Percentiles rank a stretch among this genome's conserved stretches.
phyloP scores from a whole-genome alignment of 2,113 vertebrate species.

The Australoheros scitulus region DNA sequence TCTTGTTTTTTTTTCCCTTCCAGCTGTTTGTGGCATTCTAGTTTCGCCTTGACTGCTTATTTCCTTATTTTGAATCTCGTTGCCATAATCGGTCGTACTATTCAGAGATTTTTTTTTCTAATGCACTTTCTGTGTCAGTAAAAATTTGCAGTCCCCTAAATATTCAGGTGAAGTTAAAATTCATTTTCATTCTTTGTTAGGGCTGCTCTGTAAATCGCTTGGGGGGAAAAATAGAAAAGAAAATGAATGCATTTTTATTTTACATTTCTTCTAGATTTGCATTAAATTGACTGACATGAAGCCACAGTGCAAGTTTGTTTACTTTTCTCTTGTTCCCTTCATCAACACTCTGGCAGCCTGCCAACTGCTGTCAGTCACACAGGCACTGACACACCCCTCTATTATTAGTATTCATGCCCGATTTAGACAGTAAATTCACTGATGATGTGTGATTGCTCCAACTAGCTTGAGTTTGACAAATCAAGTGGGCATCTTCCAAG shows the following conservation, averaged over 20 bases:
- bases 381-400: neutral
- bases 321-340: neutral
- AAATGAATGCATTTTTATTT: constrained; percentile 9
- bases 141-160: neutral
- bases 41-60: constrained; percentile 20
- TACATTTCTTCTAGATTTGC: neutral
- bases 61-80: neutral
- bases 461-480: neutral
- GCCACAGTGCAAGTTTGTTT: constrained; percentile 9
- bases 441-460: constrained; percentile 8
- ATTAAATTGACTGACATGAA: constrained; percentile 1
- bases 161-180: neutral
- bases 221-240: neutral
- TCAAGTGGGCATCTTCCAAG: constrained; percentile 14
- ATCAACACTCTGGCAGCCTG: neutral
- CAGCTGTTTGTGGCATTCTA: constrained; percentile 44
- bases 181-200: neutral
- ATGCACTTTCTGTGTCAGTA: neutral
- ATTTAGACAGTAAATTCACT: neutral
- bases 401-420: constrained; percentile 1
- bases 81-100: neutral
- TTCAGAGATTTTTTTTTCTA: neutral
- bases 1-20: neutral
- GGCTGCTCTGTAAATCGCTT: neutral
- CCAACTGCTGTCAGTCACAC: constrained; percentile 10